Base-by-base conservation (phyloP, 2,113 vertebrate genomes). In the Ophthalmolycus amberensis region DNA sequence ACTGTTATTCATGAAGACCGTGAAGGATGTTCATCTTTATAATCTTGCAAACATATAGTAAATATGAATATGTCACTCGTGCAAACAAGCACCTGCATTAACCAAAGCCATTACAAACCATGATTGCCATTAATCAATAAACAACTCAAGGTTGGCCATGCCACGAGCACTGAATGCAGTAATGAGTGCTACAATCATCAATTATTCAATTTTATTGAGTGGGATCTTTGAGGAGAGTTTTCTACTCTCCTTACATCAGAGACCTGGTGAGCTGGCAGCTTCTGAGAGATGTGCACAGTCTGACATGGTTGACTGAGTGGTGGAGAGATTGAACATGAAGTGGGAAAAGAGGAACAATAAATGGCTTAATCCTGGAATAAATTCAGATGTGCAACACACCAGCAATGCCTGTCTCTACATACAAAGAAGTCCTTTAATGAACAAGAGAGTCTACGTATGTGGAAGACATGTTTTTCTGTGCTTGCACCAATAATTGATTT, bases 131-230 rank as follows among this genome's bases (percentile, higher is more conserved):
- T 52, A 7, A 62, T 68, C 75, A 66, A 60, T 88, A 90, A 89
- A 89, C 86, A 88, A 71, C 34, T 89, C 52, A 67, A 67, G 27
- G 60, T 27, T 65, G 80, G 46, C 42, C 38, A 27, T 70, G 73
- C n/a, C 54, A 63, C 3, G 0, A 79, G 52, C 25, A 14, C 66
- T 75, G 64, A 75, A 75, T 71, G 66, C 58, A 78, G 25, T 87
- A 86, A 90, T 90, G 77, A 90, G 86, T 80, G 82, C 79, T 85
- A 75, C 79, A 42, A 50, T 44, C 86, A 92, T 92, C 72, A 92
- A 94, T 91, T 87, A 94, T 93, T 93, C 66, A 95, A 74, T 78
- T 82, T 84, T 79, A 92, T 89, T 88, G 85, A 92, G 67, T 79
- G 56, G 77, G 79, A 80, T 75, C 67, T 65, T 29, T 29, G 3